Percentiles rank a stretch among this genome's conserved stretches.
These are phyloP conservation scores for Achlya flavicornis DNA, from an alignment of 2,888 invertebrate genomes.

Conservation along the genomic window DNA sequence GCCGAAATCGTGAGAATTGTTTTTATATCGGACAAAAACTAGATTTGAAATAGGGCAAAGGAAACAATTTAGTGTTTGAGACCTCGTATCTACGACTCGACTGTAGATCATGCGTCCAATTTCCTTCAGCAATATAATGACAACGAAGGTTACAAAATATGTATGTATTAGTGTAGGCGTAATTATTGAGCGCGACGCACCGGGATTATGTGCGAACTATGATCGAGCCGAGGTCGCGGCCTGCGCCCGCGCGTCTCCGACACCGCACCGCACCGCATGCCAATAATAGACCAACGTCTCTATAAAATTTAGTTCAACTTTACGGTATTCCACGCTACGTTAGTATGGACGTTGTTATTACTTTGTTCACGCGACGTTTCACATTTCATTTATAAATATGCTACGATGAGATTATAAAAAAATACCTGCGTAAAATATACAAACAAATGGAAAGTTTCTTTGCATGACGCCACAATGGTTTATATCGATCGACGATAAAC, in stretches of 20 bases:
- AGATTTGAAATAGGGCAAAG: background rate
- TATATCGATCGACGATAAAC: background rate
- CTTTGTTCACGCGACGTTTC: slow-evolving; percentile 23
- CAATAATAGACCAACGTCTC: slow-evolving; percentile 22
- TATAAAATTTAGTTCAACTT: slow-evolving; percentile 39
- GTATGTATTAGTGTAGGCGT: slow-evolving; percentile 37
- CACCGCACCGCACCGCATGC: slow-evolving; percentile 20
- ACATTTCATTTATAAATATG: slow-evolving; percentile 13
- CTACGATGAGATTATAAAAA: slow-evolving; percentile 8
- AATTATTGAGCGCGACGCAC: slow-evolving; percentile 44
- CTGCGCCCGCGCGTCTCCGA: slow-evolving; percentile 14
- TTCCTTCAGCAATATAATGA: slow-evolving; percentile 22
- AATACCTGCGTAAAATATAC: background rate
- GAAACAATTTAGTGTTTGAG: background rate
- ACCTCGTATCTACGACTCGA: background rate
- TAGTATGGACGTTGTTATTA: slow-evolving; percentile 23
- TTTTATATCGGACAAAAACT: background rate
- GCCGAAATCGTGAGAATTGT: slow-evolving; percentile 2
- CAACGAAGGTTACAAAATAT: slow-evolving; percentile 35
- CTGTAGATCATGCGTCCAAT: background rate
- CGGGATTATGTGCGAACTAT: slow-evolving; percentile 24
- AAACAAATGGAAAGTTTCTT: slow-evolving; percentile 2
- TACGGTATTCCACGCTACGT: slow-evolving; percentile 26
- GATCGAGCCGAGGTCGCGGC: slow-evolving; percentile 27
- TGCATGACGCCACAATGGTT: background rate